phyloP scores from a whole-genome alignment of 2,888 invertebrate genomes.

The Crossocerus cetratus region DNA sequence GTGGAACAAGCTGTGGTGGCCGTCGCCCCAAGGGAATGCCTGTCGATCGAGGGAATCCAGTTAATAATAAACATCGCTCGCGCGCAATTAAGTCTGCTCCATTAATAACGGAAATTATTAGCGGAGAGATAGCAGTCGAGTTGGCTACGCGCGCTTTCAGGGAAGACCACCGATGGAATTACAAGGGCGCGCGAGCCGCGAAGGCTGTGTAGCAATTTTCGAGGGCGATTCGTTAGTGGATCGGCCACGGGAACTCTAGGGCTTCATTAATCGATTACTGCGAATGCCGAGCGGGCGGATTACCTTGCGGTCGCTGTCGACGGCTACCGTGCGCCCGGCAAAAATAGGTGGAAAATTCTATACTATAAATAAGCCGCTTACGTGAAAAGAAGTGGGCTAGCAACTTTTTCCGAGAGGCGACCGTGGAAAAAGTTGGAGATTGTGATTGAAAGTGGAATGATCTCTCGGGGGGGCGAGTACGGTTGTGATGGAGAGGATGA shows the following conservation, averaged over 20 bases:
- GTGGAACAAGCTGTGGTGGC: constrained; percentile 65
- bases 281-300: constrained; percentile 39
- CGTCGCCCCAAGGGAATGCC: constrained; percentile 71
- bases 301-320: constrained; percentile 17
- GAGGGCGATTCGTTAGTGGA: constrained; percentile 12
- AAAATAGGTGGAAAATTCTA: background rate
- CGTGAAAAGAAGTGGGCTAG: no score
- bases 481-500: no score
- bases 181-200: no score
- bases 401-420: no score
- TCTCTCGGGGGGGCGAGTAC: background rate
- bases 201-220: constrained; percentile 5
- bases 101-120: no score
- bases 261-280: constrained; percentile 57
- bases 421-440: no score
- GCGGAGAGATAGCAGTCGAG: no score
- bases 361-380: no score
- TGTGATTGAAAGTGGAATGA: background rate
- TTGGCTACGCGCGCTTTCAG: no score
- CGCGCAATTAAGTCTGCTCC: no score
- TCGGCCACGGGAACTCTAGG: constrained; percentile 33
- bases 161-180: no score
- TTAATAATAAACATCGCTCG: constrained; percentile 8
- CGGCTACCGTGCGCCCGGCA: background rate
- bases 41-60: constrained; percentile 46